Conservation (phyloP, 2,797 vertebrate genomes). For the Sebastes paucispinis region DNA sequence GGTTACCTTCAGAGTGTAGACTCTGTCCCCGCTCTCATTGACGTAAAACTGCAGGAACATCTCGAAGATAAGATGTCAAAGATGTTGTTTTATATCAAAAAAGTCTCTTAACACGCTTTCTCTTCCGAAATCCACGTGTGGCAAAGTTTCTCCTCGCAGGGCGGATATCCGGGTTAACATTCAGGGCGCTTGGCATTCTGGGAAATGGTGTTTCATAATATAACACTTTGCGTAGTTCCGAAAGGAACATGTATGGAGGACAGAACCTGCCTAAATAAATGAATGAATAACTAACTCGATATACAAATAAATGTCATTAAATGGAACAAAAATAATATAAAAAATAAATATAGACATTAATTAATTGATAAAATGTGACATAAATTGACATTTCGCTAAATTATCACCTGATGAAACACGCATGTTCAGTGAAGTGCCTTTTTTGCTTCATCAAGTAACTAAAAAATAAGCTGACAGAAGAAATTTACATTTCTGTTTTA, state of each 20-base stretch:
- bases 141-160: fast-evolving
- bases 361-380: too few relatives aligned
- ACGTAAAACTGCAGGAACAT: constrained; percentile 92
- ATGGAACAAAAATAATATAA: too few relatives aligned
- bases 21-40: constrained; percentile 85
- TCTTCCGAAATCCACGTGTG: constrained; percentile 45
- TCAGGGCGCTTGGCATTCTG: constrained; percentile 25
- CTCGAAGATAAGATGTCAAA: neutral
- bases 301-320: too few relatives aligned
- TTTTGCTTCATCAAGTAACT: neutral
- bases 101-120: fast-evolving
- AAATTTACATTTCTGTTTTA: too few relatives aligned
- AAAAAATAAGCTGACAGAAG: neutral
- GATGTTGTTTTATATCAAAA: neutral
- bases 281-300: too few relatives aligned
- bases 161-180: constrained; percentile 54
- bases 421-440: neutral
- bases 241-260: neutral
- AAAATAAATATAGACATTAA: too few relatives aligned
- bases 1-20: constrained; percentile 90
- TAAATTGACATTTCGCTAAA: neutral
- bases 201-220: constrained; percentile 41
- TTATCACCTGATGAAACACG: neutral
- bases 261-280: too few relatives aligned
- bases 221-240: neutral